Percentiles rank a stretch among this genome's conserved stretches.
phyloP scores from a whole-genome alignment of 2,113 vertebrate species.

The Plotosus lineatus region DNA sequence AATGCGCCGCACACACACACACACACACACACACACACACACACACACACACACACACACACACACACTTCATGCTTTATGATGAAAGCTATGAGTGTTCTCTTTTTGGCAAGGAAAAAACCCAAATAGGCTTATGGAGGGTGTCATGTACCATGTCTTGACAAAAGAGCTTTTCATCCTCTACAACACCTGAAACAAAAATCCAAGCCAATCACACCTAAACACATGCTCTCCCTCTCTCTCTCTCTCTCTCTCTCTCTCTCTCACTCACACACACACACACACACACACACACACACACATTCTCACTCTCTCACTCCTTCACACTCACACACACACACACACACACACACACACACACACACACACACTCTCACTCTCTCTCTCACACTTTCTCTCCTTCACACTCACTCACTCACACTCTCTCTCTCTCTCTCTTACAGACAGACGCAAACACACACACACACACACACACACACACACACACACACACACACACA shows the following conservation, averaged over 20 bases:
- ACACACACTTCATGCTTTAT: background rate
- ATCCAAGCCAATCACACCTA: background rate
- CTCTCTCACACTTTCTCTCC: no score
- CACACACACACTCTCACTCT: no score
- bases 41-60: background rate
- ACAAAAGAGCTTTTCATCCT: slow-evolving; percentile 68
- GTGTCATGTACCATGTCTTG: slow-evolving; percentile 55
- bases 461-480: background rate
- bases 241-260: no score
- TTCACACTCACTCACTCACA: no score
- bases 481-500: background rate
- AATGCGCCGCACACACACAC: background rate
- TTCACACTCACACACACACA: no score
- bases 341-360: no score
- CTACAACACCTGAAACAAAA: slow-evolving; percentile 47
- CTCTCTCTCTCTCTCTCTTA: no score
- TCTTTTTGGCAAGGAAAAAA: background rate
- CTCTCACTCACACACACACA: no score
- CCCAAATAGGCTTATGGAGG: slow-evolving; percentile 57
- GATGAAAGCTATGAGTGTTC: slow-evolving; percentile 42
- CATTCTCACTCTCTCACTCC: no score
- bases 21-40: background rate
- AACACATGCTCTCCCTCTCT: no score
- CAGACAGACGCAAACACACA: no score
- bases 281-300: no score